These are phyloP conservation scores for Hydriomena furcata DNA, from an alignment of 2,888 invertebrate species.

Conservation along the genomic window DNA sequence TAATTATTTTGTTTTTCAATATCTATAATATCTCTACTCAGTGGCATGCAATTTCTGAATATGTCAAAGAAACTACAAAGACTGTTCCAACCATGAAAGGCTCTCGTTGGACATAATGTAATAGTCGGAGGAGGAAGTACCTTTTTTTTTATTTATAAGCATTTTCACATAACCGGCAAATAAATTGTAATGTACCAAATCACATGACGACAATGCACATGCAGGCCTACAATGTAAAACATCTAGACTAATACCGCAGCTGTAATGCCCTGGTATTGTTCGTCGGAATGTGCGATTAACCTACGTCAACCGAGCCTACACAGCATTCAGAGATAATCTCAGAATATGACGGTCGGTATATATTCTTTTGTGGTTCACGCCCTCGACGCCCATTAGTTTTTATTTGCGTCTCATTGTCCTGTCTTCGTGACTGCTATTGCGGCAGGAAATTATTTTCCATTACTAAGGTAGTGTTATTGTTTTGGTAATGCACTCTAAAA, in stretches of 20 bases:
- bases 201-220: background rate
- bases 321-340: constrained; percentile 11
- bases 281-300: constrained; percentile 10
- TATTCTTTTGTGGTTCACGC: constrained; percentile 15
- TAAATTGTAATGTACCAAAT: no score
- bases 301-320: constrained; percentile 7
- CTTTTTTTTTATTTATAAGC: no score
- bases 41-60: no score
- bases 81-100: no score
- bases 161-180: no score
- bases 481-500: constrained; percentile 18
- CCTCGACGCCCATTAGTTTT: constrained; percentile 20
- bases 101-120: no score
- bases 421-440: constrained; percentile 16
- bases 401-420: constrained; percentile 22
- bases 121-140: no score
- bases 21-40: no score
- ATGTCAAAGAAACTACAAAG: no score
- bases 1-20: no score
- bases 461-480: constrained; percentile 16
- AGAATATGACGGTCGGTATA: constrained; percentile 17
- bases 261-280: constrained; percentile 9
- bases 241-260: constrained; percentile 5
- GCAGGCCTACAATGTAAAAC: background rate
- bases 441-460: constrained; percentile 19